These are phyloP conservation scores for Drepana arcuata DNA, from an alignment of 1,140 invertebrate genomes.

Conservation along the genomic window DNA sequence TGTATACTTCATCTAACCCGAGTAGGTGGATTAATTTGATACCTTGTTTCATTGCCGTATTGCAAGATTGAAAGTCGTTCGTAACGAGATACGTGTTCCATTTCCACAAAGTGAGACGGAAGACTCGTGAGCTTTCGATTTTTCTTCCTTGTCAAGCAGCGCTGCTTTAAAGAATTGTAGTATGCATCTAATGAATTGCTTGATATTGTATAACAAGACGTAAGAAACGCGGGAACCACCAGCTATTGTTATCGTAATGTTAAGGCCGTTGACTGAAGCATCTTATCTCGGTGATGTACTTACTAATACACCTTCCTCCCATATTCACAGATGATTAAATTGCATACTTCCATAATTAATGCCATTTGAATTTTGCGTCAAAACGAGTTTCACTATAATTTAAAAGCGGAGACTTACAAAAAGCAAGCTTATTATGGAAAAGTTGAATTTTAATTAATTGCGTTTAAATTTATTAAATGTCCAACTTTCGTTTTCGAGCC, in stretches of 20 bases:
- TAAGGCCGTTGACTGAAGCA: constrained; percentile 52
- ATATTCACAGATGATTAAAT: constrained; percentile 12
- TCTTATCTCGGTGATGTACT: no score
- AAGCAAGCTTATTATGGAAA: no score
- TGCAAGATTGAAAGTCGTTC: constrained; percentile 18
- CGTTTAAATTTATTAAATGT: no score
- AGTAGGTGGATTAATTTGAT: background rate
- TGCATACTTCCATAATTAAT: background rate
- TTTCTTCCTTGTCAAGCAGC: constrained; percentile 36
- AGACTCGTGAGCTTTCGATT: constrained; percentile 24
- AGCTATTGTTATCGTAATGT: constrained; percentile 56
- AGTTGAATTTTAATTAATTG: no score
- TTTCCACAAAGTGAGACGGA: constrained; percentile 17
- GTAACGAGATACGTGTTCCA: constrained; percentile 16
- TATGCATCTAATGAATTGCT: constrained; percentile 29
- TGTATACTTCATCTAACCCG: no score
- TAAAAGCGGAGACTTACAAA: no score
- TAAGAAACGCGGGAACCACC: constrained; percentile 56
- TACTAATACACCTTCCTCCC: no score
- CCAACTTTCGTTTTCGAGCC: constrained; percentile 16
- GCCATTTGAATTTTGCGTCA: no score
- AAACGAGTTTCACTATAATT: no score
- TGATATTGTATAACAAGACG: constrained; percentile 57
- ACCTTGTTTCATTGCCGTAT: constrained; percentile 11
- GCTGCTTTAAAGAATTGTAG: constrained; percentile 21